A percentile compares a stretch with the other conserved stretches of the same genome.
Evolutionary conservation across 2,888 invertebrate genomes (phyloP).

Genomic region (Campopleginae sp.): DNA sequence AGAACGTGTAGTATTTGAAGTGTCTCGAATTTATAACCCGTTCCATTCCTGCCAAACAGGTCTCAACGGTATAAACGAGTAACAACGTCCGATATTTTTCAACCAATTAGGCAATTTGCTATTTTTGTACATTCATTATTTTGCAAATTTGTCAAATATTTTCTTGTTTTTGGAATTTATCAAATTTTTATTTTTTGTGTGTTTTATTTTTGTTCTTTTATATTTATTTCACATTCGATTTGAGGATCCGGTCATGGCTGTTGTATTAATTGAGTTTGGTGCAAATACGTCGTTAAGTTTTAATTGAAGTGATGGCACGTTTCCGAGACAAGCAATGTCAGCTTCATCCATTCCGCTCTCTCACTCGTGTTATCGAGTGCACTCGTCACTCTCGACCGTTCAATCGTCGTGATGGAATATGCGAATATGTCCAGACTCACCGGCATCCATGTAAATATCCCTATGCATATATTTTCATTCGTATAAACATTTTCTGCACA

Average conservation of each 20-base stretch:
- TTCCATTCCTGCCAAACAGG: not conserved
- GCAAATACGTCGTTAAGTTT: conserved; percentile 53
- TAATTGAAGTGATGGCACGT: conserved; percentile 77
- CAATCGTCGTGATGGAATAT: conserved; percentile 42
- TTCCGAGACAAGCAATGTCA: conserved; percentile 78
- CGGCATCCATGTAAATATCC: conserved; percentile 18
- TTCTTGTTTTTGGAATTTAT: not conserved
- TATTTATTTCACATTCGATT: conserved; percentile 16
- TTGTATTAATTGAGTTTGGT: conserved; percentile 58
- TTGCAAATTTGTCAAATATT: not conserved
- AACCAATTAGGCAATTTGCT: not conserved
- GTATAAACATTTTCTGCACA: not conserved
- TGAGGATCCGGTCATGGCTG: conserved; percentile 21
- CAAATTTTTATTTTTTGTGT: not conserved
- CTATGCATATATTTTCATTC: conserved; percentile 9
- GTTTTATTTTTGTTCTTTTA: not conserved
- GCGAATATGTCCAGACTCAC: conserved; percentile 41
- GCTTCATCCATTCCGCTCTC: conserved; percentile 21
- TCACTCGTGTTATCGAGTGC: conserved; percentile 77
- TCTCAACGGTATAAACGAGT: not conserved
- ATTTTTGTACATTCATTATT: not conserved
- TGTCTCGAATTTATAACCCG: not conserved
- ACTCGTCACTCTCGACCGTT: conserved; percentile 77
- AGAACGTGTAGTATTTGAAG: not conserved
- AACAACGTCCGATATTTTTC: not conserved